phyloP scores from a whole-genome alignment of 2,113 vertebrate species.

The Myrmecophaga tridactyla region DNA sequence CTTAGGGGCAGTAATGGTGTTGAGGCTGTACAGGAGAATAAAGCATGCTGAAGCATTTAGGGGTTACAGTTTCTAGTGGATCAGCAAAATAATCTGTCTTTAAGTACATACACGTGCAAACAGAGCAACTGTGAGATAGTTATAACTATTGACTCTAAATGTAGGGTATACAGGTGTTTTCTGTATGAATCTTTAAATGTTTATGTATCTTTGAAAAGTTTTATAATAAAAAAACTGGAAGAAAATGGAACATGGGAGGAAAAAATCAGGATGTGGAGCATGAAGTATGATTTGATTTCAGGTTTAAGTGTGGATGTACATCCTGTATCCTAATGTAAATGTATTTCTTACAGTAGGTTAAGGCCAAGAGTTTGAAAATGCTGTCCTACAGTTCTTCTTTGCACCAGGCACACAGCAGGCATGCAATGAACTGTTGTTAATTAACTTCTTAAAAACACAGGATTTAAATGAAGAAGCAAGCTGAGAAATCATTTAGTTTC shows the following conservation, averaged over 20 bases:
- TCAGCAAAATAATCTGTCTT: background rate
- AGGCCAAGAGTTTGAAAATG: background rate
- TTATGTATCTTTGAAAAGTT: background rate
- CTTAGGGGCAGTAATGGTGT: background rate
- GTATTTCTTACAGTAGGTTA: background rate
- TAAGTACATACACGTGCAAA: background rate
- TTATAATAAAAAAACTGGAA: background rate
- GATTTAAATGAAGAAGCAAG: conserved; percentile 29
- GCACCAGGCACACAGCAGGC: background rate
- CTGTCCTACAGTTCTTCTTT: background rate
- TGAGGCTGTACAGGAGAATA: background rate
- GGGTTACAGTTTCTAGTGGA: background rate
- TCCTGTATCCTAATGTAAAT: background rate
- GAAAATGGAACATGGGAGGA: background rate
- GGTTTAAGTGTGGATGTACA: background rate
- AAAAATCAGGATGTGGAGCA: background rate
- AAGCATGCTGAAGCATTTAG: background rate
- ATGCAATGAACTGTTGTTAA: conserved; percentile 27
- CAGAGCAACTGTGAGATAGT: background rate
- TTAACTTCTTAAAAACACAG: conserved; percentile 42
- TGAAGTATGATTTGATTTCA: background rate
- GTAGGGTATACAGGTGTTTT: background rate
- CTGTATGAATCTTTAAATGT: background rate
- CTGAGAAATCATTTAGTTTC: conserved; percentile 27
- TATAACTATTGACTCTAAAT: background rate